Evolutionary conservation across 2,888 invertebrate genomes (phyloP).

Genomic region (Drosophila fulvimacula): DNA sequence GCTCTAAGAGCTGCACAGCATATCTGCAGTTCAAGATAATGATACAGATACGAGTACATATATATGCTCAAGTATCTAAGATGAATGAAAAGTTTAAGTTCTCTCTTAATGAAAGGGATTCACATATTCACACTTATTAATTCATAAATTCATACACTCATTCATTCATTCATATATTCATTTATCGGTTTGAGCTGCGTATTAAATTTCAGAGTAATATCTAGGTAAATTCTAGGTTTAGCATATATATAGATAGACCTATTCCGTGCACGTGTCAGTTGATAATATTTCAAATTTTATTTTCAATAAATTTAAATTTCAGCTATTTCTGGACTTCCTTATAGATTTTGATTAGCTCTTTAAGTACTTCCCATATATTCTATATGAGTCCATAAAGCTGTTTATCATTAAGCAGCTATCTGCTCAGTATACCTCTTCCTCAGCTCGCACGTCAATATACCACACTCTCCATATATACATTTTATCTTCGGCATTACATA

Average conservation of each 20-base stretch:
- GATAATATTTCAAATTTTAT: too few species aligned
- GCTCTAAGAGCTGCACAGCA: constrained; percentile 24
- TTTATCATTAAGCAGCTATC: not conserved
- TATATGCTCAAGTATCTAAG: not conserved
- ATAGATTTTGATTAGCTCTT: not conserved
- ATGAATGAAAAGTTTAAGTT: not conserved
- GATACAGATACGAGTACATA: constrained; percentile 29
- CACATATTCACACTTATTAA: not conserved
- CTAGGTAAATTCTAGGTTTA: too few species aligned
- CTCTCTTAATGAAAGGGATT: not conserved
- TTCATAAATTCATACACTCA: too few species aligned
- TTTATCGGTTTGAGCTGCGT: too few species aligned
- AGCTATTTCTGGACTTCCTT: not conserved
- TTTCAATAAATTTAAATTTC: not conserved
- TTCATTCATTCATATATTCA: not conserved
- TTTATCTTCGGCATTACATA: constrained; percentile 23
- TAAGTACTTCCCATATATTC: not conserved
- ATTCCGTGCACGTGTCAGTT: too few species aligned
- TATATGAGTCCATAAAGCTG: not conserved
- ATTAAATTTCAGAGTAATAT: too few species aligned
- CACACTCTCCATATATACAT: not conserved
- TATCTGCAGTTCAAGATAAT: constrained; percentile 4
- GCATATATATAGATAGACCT: too few species aligned
- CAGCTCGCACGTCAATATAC: not conserved
- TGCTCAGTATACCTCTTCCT: not conserved